Evolutionary conservation across 2,888 invertebrate species (phyloP).

Genomic region (Morpho achilles): DNA sequence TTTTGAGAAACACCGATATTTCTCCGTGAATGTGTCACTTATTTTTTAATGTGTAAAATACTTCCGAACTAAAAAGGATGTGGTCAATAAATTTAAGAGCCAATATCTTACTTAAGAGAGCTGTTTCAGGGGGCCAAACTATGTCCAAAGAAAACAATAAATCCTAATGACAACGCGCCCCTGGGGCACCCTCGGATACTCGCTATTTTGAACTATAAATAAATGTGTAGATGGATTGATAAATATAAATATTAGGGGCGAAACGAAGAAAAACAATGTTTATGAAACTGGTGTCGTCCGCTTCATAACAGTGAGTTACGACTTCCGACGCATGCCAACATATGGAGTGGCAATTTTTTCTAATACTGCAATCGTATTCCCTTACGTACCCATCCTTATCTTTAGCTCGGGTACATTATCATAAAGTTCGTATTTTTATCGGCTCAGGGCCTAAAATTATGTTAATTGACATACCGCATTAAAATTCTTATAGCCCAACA

Average conservation of each 20-base stretch:
- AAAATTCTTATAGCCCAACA: constrained; percentile 9
- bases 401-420: constrained; percentile 15
- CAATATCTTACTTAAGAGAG: constrained; percentile 55
- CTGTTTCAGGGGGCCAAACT: constrained; percentile 54
- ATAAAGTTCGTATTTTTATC: constrained; percentile 8
- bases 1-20: too few relatives aligned
- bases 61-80: constrained; percentile 9
- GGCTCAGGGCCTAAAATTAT: constrained; percentile 9
- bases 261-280: constrained; percentile 79
- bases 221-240: constrained; percentile 79
- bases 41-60: neutral
- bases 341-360: constrained; percentile 68
- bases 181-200: constrained; percentile 72
- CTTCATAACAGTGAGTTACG: constrained; percentile 78
- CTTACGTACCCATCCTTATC: constrained; percentile 21
- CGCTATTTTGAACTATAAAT: constrained; percentile 77
- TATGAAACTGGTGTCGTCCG: constrained; percentile 78
- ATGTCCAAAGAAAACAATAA: constrained; percentile 76
- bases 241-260: constrained; percentile 79
- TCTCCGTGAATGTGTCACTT: too few relatives aligned
- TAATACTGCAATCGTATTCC: constrained; percentile 16
- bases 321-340: constrained; percentile 75
- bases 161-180: constrained; percentile 72
- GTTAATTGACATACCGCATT: constrained; percentile 12
- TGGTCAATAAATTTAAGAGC: constrained; percentile 29